Evolutionary conservation across 2,888 invertebrate species (phyloP).

Genomic region (Muschampia plurimacula): DNA sequence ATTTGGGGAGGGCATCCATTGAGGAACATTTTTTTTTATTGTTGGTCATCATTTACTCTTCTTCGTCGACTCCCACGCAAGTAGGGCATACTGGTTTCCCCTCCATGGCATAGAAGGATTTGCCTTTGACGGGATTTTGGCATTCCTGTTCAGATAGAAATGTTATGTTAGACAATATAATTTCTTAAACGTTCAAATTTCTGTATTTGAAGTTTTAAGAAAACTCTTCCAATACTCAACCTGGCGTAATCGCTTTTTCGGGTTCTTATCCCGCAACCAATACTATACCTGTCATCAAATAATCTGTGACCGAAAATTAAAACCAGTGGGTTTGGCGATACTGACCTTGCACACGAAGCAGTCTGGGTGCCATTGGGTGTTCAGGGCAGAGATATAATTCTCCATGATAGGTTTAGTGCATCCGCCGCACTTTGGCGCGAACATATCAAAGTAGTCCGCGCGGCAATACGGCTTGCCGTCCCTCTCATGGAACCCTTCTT

Average conservation of each 20-base stretch:
- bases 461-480: slow-evolving; percentile 98
- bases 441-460: slow-evolving; percentile 98
- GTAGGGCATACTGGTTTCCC: slow-evolving; percentile 98
- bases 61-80: slow-evolving; percentile 96
- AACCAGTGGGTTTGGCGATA: slow-evolving; percentile 49
- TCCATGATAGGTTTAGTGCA: slow-evolving; percentile 98
- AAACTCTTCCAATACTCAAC: slow-evolving; percentile 62
- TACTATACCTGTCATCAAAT: slow-evolving; percentile 49
- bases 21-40: slow-evolving; percentile 48
- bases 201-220: not conserved
- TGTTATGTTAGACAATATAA: slow-evolving; percentile 51
- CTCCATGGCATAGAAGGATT: slow-evolving; percentile 98
- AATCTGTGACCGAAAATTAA: slow-evolving; percentile 29
- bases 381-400: slow-evolving; percentile 98
- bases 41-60: slow-evolving; percentile 84
- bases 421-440: slow-evolving; percentile 98
- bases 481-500: slow-evolving; percentile 98
- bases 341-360: slow-evolving; percentile 99
- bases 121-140: slow-evolving; percentile 96
- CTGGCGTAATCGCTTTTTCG: slow-evolving; percentile 58
- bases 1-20: slow-evolving; percentile 74
- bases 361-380: slow-evolving; percentile 99
- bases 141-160: slow-evolving; percentile 91
- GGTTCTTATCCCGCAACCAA: not conserved
- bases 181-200: slow-evolving; percentile 49